Percentiles rank a stretch among this genome's conserved stretches.
Evolutionary conservation across 2,113 vertebrate genomes (phyloP).

Genomic region (Sturnus vulgaris): DNA sequence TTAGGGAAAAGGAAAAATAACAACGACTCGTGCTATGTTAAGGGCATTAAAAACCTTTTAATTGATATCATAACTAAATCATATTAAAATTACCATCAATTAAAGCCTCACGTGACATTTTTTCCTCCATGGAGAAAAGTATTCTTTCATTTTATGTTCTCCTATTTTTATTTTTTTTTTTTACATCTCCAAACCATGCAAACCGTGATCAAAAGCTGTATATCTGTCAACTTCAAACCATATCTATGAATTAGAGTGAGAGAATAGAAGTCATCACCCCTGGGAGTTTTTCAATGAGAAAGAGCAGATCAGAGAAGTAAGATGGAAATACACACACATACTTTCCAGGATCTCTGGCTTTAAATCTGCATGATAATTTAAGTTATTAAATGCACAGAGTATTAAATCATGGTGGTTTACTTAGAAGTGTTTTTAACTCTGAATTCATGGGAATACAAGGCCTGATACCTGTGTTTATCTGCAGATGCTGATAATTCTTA

Average conservation of each 20-base stretch:
- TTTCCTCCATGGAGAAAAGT: neutral
- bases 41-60: neutral
- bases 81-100: neutral
- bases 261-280: slow-evolving; percentile 28
- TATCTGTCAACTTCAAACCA: slow-evolving; percentile 31
- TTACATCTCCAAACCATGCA: neutral
- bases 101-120: neutral
- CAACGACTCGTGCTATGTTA: neutral
- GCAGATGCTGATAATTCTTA: neutral
- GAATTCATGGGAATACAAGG: neutral
- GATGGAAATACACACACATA: slow-evolving; percentile 45
- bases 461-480: neutral
- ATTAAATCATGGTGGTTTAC: slow-evolving; percentile 33
- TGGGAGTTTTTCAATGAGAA: slow-evolving; percentile 45
- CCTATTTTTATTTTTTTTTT: neutral
- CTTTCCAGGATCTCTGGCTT: slow-evolving; percentile 40
- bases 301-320: slow-evolving; percentile 42
- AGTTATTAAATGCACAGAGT: neutral
- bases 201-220: slow-evolving; percentile 61
- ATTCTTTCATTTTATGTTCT: neutral
- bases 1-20: neutral
- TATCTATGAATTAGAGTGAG: slow-evolving; percentile 39
- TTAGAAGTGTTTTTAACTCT: neutral
- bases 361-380: slow-evolving; percentile 9
- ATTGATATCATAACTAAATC: neutral